These are phyloP conservation scores for Lethocerus indicus DNA, from an alignment of 1,140 invertebrate genomes.

Conservation along the genomic window DNA sequence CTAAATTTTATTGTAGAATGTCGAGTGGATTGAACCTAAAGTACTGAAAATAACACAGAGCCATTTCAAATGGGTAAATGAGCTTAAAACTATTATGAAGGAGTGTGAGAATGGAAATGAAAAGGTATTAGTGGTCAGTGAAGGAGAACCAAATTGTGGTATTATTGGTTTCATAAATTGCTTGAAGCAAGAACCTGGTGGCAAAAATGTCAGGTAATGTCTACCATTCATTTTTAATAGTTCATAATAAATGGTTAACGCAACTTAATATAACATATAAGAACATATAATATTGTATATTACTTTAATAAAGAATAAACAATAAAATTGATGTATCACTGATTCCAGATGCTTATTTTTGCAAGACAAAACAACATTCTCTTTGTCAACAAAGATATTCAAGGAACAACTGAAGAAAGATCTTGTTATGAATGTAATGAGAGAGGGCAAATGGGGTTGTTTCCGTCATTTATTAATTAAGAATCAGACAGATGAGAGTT, in stretches of 20 bases:
- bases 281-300: no score
- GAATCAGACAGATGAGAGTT: background rate
- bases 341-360: constrained; percentile 13
- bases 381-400: background rate
- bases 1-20: background rate
- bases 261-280: no score
- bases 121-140: constrained; percentile 49
- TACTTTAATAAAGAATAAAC: background rate
- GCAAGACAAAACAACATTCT: constrained; percentile 5
- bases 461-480: constrained; percentile 35
- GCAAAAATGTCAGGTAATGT: constrained; percentile 42
- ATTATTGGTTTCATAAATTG: constrained; percentile 80
- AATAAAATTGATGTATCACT: background rate
- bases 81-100: constrained; percentile 49
- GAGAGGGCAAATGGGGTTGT: constrained; percentile 56
- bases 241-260: no score
- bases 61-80: constrained; percentile 65
- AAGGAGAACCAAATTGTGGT: constrained; percentile 50
- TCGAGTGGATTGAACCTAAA: background rate
- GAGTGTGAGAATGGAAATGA: constrained; percentile 31
- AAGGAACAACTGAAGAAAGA: constrained; percentile 48
- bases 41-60: constrained; percentile 27
- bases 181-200: constrained; percentile 65
- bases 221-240: no score
- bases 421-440: constrained; percentile 66